Evolutionary conservation across 2,888 invertebrate genomes (phyloP).

Genomic region (Troilus luridus): DNA sequence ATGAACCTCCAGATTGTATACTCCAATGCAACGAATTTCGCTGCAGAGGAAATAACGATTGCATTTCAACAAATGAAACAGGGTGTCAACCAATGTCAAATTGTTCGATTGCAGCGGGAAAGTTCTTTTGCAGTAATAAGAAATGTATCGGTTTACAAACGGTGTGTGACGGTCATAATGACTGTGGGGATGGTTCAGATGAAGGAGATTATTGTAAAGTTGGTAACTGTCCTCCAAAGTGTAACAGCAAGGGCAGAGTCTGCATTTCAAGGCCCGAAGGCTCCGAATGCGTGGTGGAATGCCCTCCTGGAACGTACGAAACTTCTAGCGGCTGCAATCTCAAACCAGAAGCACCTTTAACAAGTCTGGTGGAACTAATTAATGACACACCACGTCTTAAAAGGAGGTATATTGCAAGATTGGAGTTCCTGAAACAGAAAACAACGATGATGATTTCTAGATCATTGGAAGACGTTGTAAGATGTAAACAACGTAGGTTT

Average conservation of each 20-base stretch:
- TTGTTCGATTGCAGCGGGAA: background rate
- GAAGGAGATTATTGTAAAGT: background rate
- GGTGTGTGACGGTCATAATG: constrained; percentile 8
- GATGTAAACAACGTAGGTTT: background rate
- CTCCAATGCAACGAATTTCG: background rate
- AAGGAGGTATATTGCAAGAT: background rate
- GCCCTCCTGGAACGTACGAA: constrained; percentile 28
- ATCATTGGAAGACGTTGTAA: background rate
- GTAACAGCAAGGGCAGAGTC: background rate
- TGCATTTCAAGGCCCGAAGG: background rate
- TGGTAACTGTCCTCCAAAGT: background rate
- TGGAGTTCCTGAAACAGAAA: background rate
- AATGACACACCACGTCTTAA: background rate
- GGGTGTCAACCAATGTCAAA: background rate
- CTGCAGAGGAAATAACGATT: background rate
- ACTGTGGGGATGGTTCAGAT: constrained; percentile 26
- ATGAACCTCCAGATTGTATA: constrained; percentile 33
- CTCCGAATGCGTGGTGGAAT: background rate
- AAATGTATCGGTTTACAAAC: background rate
- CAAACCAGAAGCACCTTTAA: background rate
- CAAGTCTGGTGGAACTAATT: background rate
- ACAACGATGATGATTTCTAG: too few species aligned
- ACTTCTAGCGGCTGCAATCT: background rate
- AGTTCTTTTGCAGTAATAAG: background rate
- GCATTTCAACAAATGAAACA: background rate